Evolutionary conservation across 2,113 vertebrate species (phyloP).

Genomic region (Pollachius pollachius): DNA sequence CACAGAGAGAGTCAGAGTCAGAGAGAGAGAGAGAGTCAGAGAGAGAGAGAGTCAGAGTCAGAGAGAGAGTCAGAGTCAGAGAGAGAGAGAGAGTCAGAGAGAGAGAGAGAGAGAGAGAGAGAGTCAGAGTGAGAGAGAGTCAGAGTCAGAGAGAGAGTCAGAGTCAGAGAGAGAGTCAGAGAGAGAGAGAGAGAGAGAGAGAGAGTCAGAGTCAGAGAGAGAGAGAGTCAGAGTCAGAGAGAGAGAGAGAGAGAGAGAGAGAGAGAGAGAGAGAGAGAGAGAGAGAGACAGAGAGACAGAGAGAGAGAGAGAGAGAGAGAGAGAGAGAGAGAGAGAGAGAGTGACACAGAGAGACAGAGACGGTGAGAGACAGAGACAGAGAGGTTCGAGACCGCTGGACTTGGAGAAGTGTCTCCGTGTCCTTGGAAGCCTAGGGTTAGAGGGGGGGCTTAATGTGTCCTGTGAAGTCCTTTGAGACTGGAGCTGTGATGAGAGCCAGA

Average conservation of each 20-base stretch:
- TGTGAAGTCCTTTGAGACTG: too few species aligned
- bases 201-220: not conserved
- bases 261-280: not conserved
- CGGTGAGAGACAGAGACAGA: too few species aligned
- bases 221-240: not conserved
- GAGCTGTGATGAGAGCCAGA: too few species aligned
- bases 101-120: too few species aligned
- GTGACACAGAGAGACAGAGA: too few species aligned
- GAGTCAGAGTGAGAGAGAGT: not conserved
- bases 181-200: not conserved
- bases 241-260: slow-evolving; percentile 27
- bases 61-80: too few species aligned
- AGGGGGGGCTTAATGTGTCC: too few species aligned
- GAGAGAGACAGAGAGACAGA: not conserved
- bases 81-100: not conserved
- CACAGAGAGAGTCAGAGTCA: slow-evolving; percentile 1
- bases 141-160: not conserved
- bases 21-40: not conserved
- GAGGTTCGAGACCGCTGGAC: too few species aligned
- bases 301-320: not conserved
- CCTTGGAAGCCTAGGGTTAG: too few species aligned
- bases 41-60: slow-evolving; percentile 1
- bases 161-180: not conserved
- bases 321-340: not conserved
- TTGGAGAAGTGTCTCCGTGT: too few species aligned